Base-by-base conservation (phyloP, 2,888 invertebrate genomes). In the Gandaritis pyraliata region DNA sequence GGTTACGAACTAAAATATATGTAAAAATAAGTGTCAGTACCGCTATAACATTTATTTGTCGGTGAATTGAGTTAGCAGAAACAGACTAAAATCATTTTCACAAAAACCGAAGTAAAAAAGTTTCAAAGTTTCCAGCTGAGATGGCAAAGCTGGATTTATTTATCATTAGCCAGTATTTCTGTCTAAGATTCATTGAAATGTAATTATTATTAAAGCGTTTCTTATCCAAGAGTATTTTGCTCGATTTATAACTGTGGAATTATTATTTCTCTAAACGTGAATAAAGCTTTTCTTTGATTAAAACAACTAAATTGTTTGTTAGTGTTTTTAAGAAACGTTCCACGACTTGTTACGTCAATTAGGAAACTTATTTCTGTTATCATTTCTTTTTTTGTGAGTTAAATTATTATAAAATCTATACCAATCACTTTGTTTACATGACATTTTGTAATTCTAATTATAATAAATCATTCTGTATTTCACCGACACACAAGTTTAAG, bases 131-230 rank as follows among this genome's bases (percentile, higher is more conserved):
- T 33, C 18, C 47, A 23, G 52, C 38, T 5, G n/a, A 51, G 39
- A 29, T 47, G 47, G 10, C 16, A n/a, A 33, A 30, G 58, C 46
- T n/a, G 47, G 46, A 52, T 58, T 58, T 52, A 58, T 58, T 52
- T 58, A 41, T 58, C 58, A 52, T 52, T 52, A 52, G 18, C 47
- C 47, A n/a, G n/a, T 29, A 16, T 30, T 46, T 47, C 10, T n/a
- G 12, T 13, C 29, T 30, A n/a, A 16, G 58, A 16, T 51, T 45
- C 29, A 15, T 16, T 12, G 39, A 52, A 58, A 47, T 30, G 51
- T 51, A 46, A 46, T 58, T 52, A 30, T 33, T 45, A 7, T 29
- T 38, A 50, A 13, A 41, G n/a, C 11, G 38, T 51, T 50, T 48
- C n/a, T 47, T 56, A 39, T 48, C 33, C n/a, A n/a, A 43, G 7